Evolutionary conservation across 1,140 invertebrate genomes (phyloP), one percentile per base, ranked within the genome.

Genomic region (Euwallacea similis): DNA sequence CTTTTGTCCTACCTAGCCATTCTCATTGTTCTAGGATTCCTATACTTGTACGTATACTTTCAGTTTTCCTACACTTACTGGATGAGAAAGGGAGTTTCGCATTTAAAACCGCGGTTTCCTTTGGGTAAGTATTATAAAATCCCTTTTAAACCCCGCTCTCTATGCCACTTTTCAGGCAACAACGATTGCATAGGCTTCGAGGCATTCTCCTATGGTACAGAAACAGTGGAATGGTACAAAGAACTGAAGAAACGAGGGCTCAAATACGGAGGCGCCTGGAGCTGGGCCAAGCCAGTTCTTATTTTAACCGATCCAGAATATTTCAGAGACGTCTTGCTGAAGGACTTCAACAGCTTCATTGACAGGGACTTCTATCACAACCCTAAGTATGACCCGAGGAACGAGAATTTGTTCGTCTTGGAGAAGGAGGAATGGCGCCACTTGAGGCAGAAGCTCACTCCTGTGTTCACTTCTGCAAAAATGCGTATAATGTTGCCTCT

Each of bases 401-500:
- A 80, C 1, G 80, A 81, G 4, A 82, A 85, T 65, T 73, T 89
- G 42, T 83, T 88, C 66, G 74, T 74, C 3, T 42, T 83, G 15
- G 74, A 76, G 21, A 84, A 82, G 21, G 71, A 77, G 15, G 73
- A 79, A 61, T 87, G 86, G 86, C 85, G 81, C 73, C 75, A 78
- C 55, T 74, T 86, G 6, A 73, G 86, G 63, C 73, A 60, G 9
- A 83, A 82, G 65, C 63, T 87, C 15, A 82, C 82, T 2, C 84
- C 84, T 15, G 82, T 85, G 7, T 86, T 87, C 73, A 82, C 85
- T 0, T 81, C 82, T 41, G 82, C 82, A 1, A 86, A 85, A 75
- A 78, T 87, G 69, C 85, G 82, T 73, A 74, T 73, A 11, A 85
- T 86, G 82, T 83, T 83, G 73, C 62, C 72, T 6, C 65, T 50